Evolutionary conservation across 2,888 invertebrate species (phyloP), one percentile per base, ranked within the genome.

Genomic region (Eristalis arbustorum): DNA sequence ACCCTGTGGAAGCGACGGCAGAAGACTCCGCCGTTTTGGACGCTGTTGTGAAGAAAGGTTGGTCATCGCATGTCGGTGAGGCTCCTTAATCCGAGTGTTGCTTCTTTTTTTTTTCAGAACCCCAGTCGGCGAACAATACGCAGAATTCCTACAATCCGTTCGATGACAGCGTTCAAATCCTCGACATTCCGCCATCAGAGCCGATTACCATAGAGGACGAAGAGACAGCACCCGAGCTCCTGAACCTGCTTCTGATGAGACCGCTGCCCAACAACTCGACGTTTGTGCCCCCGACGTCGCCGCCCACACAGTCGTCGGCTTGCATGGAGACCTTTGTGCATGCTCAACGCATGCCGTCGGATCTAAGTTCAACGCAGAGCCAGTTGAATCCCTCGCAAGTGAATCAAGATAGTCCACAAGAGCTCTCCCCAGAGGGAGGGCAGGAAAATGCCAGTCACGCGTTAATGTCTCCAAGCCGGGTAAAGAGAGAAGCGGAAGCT

Each of bases 181-280:
- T 87, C 28, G 87, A 87, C 2, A 3, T 75, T 10, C 78, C 83
- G 2, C 63, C 66, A 28, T 64, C 83, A 5, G 75, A 83, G 23
- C 63, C 87, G 8, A 82, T 87, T 49, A 59, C 64, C 10, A 72
- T 87, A 23, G 75, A 83, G 10, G 87, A 87, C 22, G 87, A 87
- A 28, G 87, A 87, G 72, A 68, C 75, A 18, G 59, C 78, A 31
- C 78, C 83, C 8, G 87, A 87, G 8, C 67, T 87, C 1, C 42
- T 87, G 11, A 71, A 79, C 13, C 57, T 68, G 14, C 68, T 85
- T 10, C 59, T 85, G n/a, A 49, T 42, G 13, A 18, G 25, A 25
- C 25, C 59, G 5, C 3, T 18, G 8, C 5, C 49, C 0, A 49
- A 18, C 6, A 8, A 49, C 1, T 49, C 49, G 1, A 8, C 8